Percentiles rank a stretch among this genome's conserved stretches.
Conservation (phyloP, 2,888 invertebrate species). For the Eupithecia exiguata region DNA sequence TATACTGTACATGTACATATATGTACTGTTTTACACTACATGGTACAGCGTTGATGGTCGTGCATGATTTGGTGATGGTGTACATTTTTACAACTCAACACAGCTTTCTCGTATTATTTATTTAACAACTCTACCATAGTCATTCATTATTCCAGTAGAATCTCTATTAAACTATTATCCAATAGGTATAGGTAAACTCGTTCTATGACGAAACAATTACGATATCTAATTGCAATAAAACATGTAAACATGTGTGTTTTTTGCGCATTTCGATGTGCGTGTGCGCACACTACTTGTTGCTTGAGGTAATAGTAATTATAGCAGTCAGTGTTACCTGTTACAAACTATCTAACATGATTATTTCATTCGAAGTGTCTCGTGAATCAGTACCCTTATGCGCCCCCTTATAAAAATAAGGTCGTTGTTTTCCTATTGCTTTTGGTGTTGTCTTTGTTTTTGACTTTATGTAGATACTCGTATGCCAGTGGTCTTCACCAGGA, state of each 20-base stretch:
- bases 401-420: too few relatives aligned
- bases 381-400: not conserved
- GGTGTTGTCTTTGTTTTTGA: too few relatives aligned
- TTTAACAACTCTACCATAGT: not conserved
- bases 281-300: slow-evolving; percentile 29
- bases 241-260: slow-evolving; percentile 57
- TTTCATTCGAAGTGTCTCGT: not conserved
- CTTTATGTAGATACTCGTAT: too few relatives aligned
- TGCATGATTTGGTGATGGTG: too few relatives aligned
- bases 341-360: not conserved
- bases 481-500: too few relatives aligned
- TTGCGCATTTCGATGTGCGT: slow-evolving; percentile 47
- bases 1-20: too few relatives aligned
- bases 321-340: not conserved
- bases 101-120: not conserved
- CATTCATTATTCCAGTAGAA: slow-evolving; percentile 16
- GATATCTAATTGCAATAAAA: slow-evolving; percentile 61
- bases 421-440: too few relatives aligned
- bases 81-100: not conserved
- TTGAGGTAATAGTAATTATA: slow-evolving; percentile 5
- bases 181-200: slow-evolving; percentile 60
- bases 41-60: too few relatives aligned
- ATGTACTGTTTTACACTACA: too few relatives aligned
- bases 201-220: slow-evolving; percentile 73
- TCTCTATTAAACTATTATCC: not conserved